These are phyloP conservation scores for Bryconaethiops microstoma DNA, from an alignment of 2,797 vertebrate genomes.

Conservation along the genomic window DNA sequence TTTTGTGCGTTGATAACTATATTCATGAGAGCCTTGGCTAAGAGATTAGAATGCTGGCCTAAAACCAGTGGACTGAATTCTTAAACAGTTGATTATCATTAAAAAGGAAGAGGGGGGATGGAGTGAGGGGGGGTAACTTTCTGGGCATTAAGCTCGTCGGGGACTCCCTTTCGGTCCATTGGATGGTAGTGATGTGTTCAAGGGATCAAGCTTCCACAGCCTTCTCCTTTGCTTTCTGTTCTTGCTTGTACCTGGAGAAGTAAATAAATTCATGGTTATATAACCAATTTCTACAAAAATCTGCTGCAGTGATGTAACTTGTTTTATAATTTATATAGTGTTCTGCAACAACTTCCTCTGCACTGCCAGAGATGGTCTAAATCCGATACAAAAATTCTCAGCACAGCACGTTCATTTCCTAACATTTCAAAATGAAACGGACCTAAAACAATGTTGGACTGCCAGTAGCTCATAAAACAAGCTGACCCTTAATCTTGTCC, in stretches of 20 bases:
- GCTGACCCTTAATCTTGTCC: neutral
- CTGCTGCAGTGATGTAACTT: neutral
- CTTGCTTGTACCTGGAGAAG: conserved; percentile 79
- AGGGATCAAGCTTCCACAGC: conserved; percentile 66
- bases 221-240: conserved; percentile 77
- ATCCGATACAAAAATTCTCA: neutral
- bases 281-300: neutral
- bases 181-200: conserved; percentile 36
- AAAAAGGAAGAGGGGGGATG: conserved; percentile 57
- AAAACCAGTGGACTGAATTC: conserved; percentile 62
- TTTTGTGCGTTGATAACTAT: conserved; percentile 65
- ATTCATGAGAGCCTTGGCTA: conserved; percentile 53
- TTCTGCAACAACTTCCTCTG: neutral
- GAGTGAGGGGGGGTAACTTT: conserved; percentile 55
- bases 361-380: neutral
- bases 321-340: neutral
- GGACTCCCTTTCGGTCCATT: conserved; percentile 66
- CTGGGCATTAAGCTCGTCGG: conserved; percentile 36
- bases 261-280: neutral
- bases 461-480: neutral
- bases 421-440: neutral
- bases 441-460: neutral
- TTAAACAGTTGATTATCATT: conserved; percentile 57
- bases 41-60: conserved; percentile 53
- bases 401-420: neutral